phyloP scores from a whole-genome alignment of 2,888 invertebrate genomes.

The Heliconius cydno region DNA sequence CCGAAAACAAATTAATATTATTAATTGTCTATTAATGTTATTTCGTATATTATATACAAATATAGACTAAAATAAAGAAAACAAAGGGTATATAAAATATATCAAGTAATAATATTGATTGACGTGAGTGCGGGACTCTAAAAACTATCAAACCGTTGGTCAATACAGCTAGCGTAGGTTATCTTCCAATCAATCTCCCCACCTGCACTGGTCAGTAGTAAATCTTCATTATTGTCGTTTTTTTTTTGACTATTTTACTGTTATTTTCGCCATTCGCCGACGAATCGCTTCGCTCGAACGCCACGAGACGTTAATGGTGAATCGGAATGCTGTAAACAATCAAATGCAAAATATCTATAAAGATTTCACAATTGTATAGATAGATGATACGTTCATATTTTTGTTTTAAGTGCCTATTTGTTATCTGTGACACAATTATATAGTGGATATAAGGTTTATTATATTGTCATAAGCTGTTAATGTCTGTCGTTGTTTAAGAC shows the following conservation, averaged over 20 bases:
- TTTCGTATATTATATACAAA: not conserved
- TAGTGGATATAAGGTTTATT: not conserved
- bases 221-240: conserved; percentile 74
- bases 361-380: conserved; percentile 26
- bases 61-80: not conserved
- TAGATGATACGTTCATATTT: conserved; percentile 27
- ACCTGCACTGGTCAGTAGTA: conserved; percentile 69
- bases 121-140: conserved; percentile 44
- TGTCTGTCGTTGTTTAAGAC: not conserved
- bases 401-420: conserved; percentile 29
- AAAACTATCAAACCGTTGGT: conserved; percentile 60
- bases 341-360: conserved; percentile 42
- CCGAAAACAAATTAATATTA: too few relatives aligned
- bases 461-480: conserved; percentile 13
- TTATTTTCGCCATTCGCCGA: conserved; percentile 58
- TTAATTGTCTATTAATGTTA: not conserved
- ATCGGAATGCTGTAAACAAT: conserved; percentile 51
- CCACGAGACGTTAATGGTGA: conserved; percentile 46
- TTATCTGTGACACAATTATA: conserved; percentile 26
- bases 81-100: not conserved
- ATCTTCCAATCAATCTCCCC: conserved; percentile 68
- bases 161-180: conserved; percentile 58
- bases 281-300: conserved; percentile 47
- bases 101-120: conserved; percentile 6
- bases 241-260: conserved; percentile 66